These are phyloP conservation scores for Amphiprion clarkii DNA, from an alignment of 2,797 vertebrate species.

Conservation along the genomic window DNA sequence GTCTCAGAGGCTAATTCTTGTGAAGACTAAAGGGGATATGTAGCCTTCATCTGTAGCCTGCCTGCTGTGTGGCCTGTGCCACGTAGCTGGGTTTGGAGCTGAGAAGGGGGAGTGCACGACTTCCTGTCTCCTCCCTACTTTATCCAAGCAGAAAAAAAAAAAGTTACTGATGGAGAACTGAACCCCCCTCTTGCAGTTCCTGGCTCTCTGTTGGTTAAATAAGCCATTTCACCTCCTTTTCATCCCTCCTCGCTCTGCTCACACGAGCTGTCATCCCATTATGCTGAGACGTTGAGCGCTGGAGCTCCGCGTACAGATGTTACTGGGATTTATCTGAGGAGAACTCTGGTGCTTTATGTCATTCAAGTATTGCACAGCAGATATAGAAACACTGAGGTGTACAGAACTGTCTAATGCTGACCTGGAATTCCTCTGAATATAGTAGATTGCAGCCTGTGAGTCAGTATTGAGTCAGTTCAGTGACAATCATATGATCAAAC, in stretches of 20 bases:
- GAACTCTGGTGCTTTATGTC: conserved; percentile 38
- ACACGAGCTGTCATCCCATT: conserved; percentile 74
- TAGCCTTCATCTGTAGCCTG: conserved; percentile 36
- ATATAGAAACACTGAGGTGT: conserved; percentile 15
- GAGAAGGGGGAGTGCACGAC: conserved; percentile 43
- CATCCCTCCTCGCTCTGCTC: conserved; percentile 65
- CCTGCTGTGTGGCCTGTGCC: conserved; percentile 41
- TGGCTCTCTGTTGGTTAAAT: conserved; percentile 81
- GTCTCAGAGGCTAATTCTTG: conserved; percentile 38
- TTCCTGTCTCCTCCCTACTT: conserved; percentile 67
- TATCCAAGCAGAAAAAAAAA: conserved; percentile 71
- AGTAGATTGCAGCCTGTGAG: neutral
- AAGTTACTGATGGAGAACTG: conserved; percentile 77
- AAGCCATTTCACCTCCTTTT: conserved; percentile 81
- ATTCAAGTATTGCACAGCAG: conserved; percentile 30
- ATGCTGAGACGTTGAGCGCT: conserved; percentile 50
- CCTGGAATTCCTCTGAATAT: neutral
- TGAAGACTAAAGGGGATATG: conserved; percentile 24
- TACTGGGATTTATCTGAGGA: conserved; percentile 48
- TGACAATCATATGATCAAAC: neutral
- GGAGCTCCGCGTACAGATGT: conserved; percentile 40
- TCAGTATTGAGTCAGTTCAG: neutral
- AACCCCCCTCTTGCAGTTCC: conserved; percentile 76
- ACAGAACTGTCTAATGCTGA: neutral
- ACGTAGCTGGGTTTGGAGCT: conserved; percentile 41